Conservation (phyloP, 2,113 vertebrate species). For the Phasianus colchicus region DNA sequence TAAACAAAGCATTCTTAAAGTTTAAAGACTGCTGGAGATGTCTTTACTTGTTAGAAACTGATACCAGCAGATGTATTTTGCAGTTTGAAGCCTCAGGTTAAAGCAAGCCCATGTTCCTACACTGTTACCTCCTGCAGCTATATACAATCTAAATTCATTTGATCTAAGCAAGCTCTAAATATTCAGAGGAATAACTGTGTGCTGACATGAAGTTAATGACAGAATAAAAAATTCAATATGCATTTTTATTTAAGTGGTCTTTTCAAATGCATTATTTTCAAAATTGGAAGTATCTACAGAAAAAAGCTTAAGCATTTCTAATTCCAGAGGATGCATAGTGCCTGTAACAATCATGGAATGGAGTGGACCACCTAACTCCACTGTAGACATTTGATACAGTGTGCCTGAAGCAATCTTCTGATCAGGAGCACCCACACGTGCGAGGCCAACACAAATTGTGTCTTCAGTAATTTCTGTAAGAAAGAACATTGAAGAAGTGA, state of each 20-base stretch:
- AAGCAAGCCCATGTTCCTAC: background rate
- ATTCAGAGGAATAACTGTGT: background rate
- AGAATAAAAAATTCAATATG: background rate
- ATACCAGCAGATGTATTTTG: background rate
- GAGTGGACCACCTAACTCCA: conserved; percentile 88
- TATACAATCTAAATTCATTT: background rate
- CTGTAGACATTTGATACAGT: conserved; percentile 83
- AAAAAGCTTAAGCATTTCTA: conserved; percentile 91
- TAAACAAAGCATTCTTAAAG: background rate
- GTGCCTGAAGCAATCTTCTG: conserved; percentile 86
- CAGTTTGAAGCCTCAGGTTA: background rate
- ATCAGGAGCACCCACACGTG: conserved; percentile 89
- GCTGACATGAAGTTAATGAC: background rate
- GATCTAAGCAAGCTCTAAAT: background rate
- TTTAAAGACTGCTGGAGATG: background rate
- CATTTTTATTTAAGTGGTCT: conserved; percentile 51
- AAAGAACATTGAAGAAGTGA: background rate
- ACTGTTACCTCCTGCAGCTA: background rate
- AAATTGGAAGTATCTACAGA: conserved; percentile 74
- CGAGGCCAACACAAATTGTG: conserved; percentile 84
- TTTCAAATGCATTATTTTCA: conserved; percentile 22
- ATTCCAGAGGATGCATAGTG: conserved; percentile 90
- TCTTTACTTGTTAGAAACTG: background rate
- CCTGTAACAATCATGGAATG: conserved; percentile 92
- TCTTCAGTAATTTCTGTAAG: conserved; percentile 77